These are phyloP conservation scores for Epizoanthus rinbou DNA, from an alignment of 92 coral and sea anemone genomes.

Conservation along the genomic window DNA sequence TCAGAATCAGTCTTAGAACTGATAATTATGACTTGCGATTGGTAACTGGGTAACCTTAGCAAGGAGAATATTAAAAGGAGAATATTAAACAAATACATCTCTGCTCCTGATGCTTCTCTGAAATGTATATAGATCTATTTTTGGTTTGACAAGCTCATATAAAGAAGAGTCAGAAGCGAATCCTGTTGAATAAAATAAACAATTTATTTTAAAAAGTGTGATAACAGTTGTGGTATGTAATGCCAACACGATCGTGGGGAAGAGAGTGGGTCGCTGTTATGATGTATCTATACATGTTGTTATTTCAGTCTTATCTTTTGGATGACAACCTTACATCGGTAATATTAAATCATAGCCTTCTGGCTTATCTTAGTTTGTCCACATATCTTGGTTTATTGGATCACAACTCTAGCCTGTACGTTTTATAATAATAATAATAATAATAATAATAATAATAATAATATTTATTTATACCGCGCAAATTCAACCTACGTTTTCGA, in stretches of 20 bases:
- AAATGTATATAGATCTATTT: slow-evolving; percentile 19
- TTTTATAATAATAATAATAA: too few relatives aligned
- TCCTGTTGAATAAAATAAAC: slow-evolving; percentile 4
- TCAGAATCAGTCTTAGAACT: not conserved
- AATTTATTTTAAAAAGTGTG: slow-evolving; percentile 1
- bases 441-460: too few relatives aligned
- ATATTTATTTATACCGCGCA: too few relatives aligned
- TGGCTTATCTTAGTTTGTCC: too few relatives aligned
- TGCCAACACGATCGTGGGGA: too few relatives aligned
- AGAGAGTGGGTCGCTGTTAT: not conserved
- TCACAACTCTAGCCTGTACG: too few relatives aligned
- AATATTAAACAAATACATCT: not conserved
- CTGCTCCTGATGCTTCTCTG: not conserved
- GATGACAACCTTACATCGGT: too few relatives aligned
- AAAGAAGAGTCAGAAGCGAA: not conserved
- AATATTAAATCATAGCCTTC: too few relatives aligned
- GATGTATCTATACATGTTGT: too few relatives aligned
- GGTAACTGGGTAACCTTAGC: not conserved
- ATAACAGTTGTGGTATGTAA: not conserved
- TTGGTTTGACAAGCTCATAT: not conserved
- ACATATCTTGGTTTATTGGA: too few relatives aligned
- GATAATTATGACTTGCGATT: not conserved
- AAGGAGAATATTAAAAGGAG: not conserved
- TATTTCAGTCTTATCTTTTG: too few relatives aligned
- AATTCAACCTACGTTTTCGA: too few relatives aligned